Evolutionary conservation across 2,113 vertebrate genomes (phyloP).

Genomic region (Psophia crepitans): DNA sequence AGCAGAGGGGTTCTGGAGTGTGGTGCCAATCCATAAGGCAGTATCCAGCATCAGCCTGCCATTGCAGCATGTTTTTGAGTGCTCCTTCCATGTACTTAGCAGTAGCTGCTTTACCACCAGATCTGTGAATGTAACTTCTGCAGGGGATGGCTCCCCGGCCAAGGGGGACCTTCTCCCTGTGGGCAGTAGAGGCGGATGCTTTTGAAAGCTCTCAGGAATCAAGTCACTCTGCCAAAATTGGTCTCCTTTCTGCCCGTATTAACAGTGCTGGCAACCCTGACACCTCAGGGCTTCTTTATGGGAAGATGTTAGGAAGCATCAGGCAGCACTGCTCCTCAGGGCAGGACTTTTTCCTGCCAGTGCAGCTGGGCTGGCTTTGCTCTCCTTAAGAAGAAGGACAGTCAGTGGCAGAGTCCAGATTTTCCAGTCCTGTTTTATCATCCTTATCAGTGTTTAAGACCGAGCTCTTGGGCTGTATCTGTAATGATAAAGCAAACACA

Average conservation of each 20-base stretch:
- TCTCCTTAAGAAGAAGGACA: neutral
- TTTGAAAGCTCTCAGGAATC: neutral
- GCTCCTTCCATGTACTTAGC: neutral
- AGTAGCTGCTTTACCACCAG: neutral
- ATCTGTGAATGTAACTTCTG: neutral
- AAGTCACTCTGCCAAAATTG: neutral
- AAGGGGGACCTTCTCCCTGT: accelerated
- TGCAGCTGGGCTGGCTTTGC: neutral
- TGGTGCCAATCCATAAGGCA: neutral
- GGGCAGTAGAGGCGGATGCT: neutral
- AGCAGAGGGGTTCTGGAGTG: neutral
- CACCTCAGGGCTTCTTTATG: neutral
- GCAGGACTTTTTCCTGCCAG: neutral
- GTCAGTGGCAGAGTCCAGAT: neutral
- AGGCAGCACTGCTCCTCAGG: neutral
- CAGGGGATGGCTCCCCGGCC: neutral
- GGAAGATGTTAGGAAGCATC: neutral
- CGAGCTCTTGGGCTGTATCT: neutral
- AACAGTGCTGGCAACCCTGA: neutral
- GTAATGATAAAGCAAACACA: accelerated
- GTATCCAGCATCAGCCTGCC: neutral
- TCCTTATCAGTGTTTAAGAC: neutral
- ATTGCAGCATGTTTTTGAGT: neutral
- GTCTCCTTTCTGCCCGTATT: neutral
- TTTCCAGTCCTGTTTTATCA: neutral